These are phyloP conservation scores for Chrosomus eos DNA, from an alignment of 2,797 vertebrate species.

Conservation along the genomic window DNA sequence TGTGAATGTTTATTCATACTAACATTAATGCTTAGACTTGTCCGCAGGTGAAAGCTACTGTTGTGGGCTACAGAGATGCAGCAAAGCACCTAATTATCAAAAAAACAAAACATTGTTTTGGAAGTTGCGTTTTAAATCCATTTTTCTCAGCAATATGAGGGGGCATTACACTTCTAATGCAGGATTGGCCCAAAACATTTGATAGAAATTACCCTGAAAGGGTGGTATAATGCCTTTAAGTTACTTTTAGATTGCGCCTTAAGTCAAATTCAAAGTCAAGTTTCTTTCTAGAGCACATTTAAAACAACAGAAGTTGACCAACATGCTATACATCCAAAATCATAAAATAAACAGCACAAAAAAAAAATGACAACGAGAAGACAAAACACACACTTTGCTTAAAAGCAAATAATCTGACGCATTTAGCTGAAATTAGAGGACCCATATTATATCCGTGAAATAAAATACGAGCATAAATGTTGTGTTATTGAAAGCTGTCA, in stretches of 20 bases:
- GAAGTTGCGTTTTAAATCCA: background rate
- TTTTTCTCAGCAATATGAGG: background rate
- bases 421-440: conserved; percentile 4
- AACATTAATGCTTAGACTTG: background rate
- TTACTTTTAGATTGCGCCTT: background rate
- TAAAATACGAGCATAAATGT: conserved; percentile 20
- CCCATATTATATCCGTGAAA: background rate
- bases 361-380: too few relatives aligned
- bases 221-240: background rate
- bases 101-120: conserved; percentile 1
- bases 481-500: conserved; percentile 46
- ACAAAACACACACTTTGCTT: too few relatives aligned
- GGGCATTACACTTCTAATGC: background rate
- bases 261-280: too few relatives aligned
- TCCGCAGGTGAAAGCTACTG: background rate
- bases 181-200: background rate
- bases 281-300: too few relatives aligned
- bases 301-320: too few relatives aligned
- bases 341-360: too few relatives aligned
- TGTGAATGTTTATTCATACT: background rate
- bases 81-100: background rate
- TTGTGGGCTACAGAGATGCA: background rate
- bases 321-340: too few relatives aligned
- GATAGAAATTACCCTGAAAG: background rate
- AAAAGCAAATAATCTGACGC: background rate